Percentiles rank a stretch among this genome's conserved stretches.
phyloP scores from a whole-genome alignment of 2,888 invertebrate species.

The Pachycephus smyrnensis region DNA sequence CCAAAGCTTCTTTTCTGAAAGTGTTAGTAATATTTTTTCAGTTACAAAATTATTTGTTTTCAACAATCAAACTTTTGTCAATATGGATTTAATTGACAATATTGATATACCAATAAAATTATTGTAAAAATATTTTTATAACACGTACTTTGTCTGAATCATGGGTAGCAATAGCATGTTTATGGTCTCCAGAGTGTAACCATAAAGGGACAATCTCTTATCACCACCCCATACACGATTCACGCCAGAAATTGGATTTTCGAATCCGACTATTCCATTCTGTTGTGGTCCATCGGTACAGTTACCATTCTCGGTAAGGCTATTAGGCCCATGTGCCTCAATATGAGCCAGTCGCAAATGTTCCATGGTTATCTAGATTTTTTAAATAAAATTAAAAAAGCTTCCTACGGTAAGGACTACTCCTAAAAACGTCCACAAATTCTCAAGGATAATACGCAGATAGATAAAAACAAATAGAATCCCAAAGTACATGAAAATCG shows the following conservation, averaged over 20 bases:
- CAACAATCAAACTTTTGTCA: not conserved
- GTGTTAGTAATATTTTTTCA: constrained; percentile 1
- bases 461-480: not conserved
- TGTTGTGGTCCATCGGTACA: constrained; percentile 62
- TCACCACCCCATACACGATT: constrained; percentile 74
- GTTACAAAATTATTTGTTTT: not conserved
- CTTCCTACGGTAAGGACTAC: not conserved
- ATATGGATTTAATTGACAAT: not conserved
- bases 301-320: constrained; percentile 54
- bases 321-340: constrained; percentile 62
- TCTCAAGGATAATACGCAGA: not conserved
- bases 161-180: constrained; percentile 95
- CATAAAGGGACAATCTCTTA: constrained; percentile 88
- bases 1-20: constrained; percentile 94
- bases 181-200: constrained; percentile 95
- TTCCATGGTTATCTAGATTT: constrained; percentile 81
- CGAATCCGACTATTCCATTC: constrained; percentile 45
- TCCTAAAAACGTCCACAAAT: not conserved
- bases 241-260: constrained; percentile 60
- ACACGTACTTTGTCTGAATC: constrained; percentile 89
- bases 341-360: constrained; percentile 78
- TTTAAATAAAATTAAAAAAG: not conserved
- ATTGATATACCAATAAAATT: not conserved
- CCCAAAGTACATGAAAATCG: not conserved
- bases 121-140: constrained; percentile 10